Percentiles rank a stretch among this genome's conserved stretches.
Conservation (phyloP, 2,113 vertebrate genomes). For the Oreochromis tanganicae region DNA sequence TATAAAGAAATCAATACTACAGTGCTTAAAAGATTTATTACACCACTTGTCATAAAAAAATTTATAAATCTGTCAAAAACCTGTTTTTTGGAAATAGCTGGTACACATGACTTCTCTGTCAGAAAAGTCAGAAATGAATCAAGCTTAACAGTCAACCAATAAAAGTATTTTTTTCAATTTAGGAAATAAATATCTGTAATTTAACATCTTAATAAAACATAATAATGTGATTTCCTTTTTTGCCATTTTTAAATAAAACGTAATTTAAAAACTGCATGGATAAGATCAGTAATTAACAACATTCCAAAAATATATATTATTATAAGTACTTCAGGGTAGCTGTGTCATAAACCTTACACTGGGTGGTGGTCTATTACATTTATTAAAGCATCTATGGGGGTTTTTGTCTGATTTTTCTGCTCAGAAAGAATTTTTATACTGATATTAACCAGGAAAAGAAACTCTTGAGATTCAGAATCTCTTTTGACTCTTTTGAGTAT, state of each 20-base stretch:
- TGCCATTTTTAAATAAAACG: background rate
- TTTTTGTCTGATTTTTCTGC: background rate
- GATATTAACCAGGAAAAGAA: background rate
- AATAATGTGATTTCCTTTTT: too few species aligned
- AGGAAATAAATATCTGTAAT: background rate
- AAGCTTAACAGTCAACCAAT: fast-evolving
- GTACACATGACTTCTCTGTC: fast-evolving
- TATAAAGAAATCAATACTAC: too few species aligned
- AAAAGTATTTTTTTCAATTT: fast-evolving
- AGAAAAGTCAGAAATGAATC: background rate
- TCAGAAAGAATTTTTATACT: background rate
- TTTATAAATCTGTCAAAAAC: too few species aligned
- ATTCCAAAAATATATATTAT: background rate
- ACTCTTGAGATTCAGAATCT: background rate
- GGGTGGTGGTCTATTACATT: too few species aligned
- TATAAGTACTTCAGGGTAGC: background rate
- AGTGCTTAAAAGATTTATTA: too few species aligned
- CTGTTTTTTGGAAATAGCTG: too few species aligned
- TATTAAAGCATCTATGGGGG: too few species aligned
- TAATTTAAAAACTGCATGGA: fast-evolving
- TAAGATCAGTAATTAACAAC: background rate
- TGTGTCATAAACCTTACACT: background rate
- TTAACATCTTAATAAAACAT: too few species aligned
- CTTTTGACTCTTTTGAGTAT: background rate
- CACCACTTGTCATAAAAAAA: too few species aligned